Base-by-base conservation (phyloP, 2,888 invertebrate genomes). In the Acanthosepion esculentum region DNA sequence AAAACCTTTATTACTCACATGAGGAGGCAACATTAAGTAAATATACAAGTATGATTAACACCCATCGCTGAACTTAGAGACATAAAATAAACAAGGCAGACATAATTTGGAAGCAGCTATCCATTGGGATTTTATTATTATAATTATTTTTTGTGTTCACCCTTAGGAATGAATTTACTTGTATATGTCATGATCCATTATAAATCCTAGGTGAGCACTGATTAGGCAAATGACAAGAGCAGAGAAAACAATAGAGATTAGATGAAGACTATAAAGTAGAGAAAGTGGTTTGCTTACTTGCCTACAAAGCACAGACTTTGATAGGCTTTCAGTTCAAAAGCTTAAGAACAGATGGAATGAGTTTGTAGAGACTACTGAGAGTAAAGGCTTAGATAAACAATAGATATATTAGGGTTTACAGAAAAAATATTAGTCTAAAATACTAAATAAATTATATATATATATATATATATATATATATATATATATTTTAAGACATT, bases 41-140 rank as follows among this genome's bases (percentile, higher is more conserved):
- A 78, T 78, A 78, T 18, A n/a, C n/a, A 78, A 78, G 78, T n/a
- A 78, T 78, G 78, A 78, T 78, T n/a, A 78, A 78, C 78, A 78
- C 12, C 78, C 78, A 78, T 78, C 78, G 33, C n/a, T n/a, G n/a
- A 78, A 78, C 29, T 29, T 29, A n/a, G 10, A 78, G 12, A 78
- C 78, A 33, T 78, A n/a, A 78, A 78, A 12, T n/a, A 78, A 78
- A 78, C 78, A 78, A 78, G 15, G 18, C n/a, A 78, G 78, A n/a
- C n/a, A 78, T 78, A 33, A 78, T n/a, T 78, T 78, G n/a, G 15
- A n/a, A n/a, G n/a, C 78, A 33, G n/a, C 12, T 29, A 2, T 78
- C n/a, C 15, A 41, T 41, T 41, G 41, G 18, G n/a, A n/a, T 33
- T 78, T 78, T 33, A 7, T 78, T n/a, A 29, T 64, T 53, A 12